Evolutionary conservation across 23 tunicate species (phyloP), one percentile per base, ranked within the genome.

Genomic region (Corella eumyota): DNA sequence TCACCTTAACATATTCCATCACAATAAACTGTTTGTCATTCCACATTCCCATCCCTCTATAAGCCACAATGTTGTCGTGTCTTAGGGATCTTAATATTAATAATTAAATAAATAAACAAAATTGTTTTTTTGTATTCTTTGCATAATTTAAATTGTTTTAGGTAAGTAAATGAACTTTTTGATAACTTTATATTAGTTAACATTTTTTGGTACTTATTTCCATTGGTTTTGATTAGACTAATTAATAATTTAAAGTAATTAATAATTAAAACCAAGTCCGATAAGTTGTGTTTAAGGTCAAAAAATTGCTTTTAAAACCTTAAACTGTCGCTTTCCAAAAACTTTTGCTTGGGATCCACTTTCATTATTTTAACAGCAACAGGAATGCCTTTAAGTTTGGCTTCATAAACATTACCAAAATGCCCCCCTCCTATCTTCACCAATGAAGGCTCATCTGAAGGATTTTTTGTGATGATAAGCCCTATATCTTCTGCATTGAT

Each of bases 11-110:
- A 36, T 58, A 67, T 34, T 84, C 94, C 94, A 84, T 75, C 17
- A 75, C 94, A 46, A 84, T 73, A 56, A 68, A 84, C 3, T 23
- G 23, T 21, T 35, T 28, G 34, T 60, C 76, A 26, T 44, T n/a
- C 36, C 30, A 71, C 6, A 47, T 38, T 5, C 94, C 94, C 48
- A 68, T 66, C 13, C 94, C 94, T 7, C 94, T 61, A 32, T 40
- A 75, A 21, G 67, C 76, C 30, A 84, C 64, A 24, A 84, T 84
- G 44, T 84, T 84, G 34, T 75, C 83, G 49, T 84, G 94, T 25
- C 78, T 45, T 4, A 84, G 40, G 15, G 50, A 23, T 63, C 94
- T 84, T 64, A 2, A 63, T 65, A 15, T 4, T 47, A n/a, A 66
- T 6, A 66, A 66, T 31, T 31, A 40, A n/a, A n/a, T n/a, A n/a